phyloP scores from a whole-genome alignment of 2,113 vertebrate genomes.

The Paramisgurnus dabryanus region DNA sequence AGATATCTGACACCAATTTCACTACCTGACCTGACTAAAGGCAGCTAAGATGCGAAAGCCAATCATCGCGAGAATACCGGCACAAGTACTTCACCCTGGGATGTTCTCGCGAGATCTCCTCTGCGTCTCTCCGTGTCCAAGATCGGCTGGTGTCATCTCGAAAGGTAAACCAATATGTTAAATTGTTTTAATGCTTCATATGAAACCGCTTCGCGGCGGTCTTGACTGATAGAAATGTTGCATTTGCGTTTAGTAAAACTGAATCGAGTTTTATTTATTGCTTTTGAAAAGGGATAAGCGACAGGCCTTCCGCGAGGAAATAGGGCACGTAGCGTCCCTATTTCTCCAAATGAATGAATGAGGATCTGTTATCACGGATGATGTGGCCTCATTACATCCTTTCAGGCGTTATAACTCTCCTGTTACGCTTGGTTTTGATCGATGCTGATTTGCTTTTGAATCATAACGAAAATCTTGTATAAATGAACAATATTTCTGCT shows the following conservation, averaged over 20 bases:
- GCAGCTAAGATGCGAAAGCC: conserved; percentile 26
- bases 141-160: conserved; percentile 52
- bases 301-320: conserved; percentile 4
- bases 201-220: neutral
- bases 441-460: neutral
- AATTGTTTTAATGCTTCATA: neutral
- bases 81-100: neutral
- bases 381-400: conserved; percentile 1
- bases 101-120: conserved; percentile 49
- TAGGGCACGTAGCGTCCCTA: conserved; percentile 43
- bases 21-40: neutral
- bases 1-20: neutral
- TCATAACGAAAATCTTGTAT: neutral
- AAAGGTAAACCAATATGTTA: conserved; percentile 41
- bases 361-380: conserved; percentile 11
- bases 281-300: neutral
- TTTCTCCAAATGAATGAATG: conserved; percentile 46
- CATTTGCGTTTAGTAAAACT: neutral
- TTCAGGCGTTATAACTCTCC: neutral
- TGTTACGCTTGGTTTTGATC: neutral
- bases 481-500: neutral
- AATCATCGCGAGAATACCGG: conserved; percentile 21
- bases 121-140: conserved; percentile 41
- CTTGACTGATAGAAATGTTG: neutral
- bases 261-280: neutral